These are phyloP conservation scores for Pyralis farinalis DNA, from an alignment of 2,888 invertebrate genomes.

Conservation along the genomic window DNA sequence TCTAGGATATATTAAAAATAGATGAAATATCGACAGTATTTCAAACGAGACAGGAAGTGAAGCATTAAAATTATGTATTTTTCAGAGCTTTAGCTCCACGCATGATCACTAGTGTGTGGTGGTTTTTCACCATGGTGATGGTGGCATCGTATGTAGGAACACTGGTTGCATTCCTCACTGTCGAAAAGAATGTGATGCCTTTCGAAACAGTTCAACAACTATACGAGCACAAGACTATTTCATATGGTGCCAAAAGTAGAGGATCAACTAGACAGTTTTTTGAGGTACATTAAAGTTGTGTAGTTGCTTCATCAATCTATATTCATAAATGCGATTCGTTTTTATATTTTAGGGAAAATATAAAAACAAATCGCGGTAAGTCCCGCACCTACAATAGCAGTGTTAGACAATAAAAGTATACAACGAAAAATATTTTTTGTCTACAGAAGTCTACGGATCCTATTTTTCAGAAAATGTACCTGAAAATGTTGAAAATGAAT, in stretches of 20 bases:
- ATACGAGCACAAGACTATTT: conserved; percentile 87
- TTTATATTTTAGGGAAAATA: no score
- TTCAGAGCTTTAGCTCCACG: conserved; percentile 92
- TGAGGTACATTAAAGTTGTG: no score
- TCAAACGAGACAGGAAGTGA: no score
- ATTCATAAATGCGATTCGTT: no score
- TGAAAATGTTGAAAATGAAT: conserved; percentile 84
- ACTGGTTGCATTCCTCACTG: conserved; percentile 92
- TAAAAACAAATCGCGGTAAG: no score
- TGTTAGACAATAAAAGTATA: no score
- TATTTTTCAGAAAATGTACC: conserved; percentile 87
- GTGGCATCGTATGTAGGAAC: conserved; percentile 94
- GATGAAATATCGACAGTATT: no score
- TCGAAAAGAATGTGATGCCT: conserved; percentile 85
- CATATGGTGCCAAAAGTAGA: conserved; percentile 89
- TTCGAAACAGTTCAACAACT: conserved; percentile 91
- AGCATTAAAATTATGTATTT: no score
- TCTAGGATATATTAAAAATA: no score
- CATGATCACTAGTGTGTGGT: conserved; percentile 92
- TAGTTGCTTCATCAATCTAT: no score
- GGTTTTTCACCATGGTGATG: conserved; percentile 94
- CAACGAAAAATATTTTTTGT: conserved; percentile 1
- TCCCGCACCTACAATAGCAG: no score
- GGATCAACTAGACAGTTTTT: conserved; percentile 95
- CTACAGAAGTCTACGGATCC: conserved; percentile 86